phyloP scores from a whole-genome alignment of 2,888 invertebrate species.

The Hesperia comma region DNA sequence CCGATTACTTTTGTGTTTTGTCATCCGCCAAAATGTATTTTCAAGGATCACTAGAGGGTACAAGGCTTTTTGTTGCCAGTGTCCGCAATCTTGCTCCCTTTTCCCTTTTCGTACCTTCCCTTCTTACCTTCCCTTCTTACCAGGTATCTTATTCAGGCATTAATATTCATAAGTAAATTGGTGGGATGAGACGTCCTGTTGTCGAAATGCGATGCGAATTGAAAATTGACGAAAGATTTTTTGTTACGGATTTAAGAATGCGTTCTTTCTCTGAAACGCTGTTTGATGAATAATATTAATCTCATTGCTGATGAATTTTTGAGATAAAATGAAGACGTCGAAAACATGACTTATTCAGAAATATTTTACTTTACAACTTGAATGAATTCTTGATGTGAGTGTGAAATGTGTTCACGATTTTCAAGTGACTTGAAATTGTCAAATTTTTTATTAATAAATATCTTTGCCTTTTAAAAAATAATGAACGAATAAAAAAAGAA shows the following conservation, averaged over 20 bases:
- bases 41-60: conserved; percentile 61
- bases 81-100: conserved; percentile 54
- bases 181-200: conserved; percentile 59
- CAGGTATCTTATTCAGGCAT: conserved; percentile 57
- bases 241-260: background rate
- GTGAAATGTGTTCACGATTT: no score
- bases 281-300: background rate
- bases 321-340: no score
- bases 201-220: conserved; percentile 31
- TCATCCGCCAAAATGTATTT: conserved; percentile 81
- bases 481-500: no score
- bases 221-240: conserved; percentile 24
- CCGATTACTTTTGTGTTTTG: conserved; percentile 70
- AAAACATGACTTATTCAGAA: no score
- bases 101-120: conserved; percentile 30
- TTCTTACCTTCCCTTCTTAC: conserved; percentile 20
- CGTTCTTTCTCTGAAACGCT: conserved; percentile 16
- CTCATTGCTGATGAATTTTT: background rate
- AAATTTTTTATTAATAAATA: no score
- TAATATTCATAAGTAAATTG: conserved; percentile 83
- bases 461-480: no score
- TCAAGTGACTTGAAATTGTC: no score
- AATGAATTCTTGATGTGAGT: no score
- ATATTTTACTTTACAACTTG: no score
- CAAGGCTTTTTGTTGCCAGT: conserved; percentile 68